Percentiles rank a stretch among this genome's conserved stretches.
These are phyloP conservation scores for Hassar affinis DNA, from an alignment of 2,113 vertebrate species.

Conservation along the genomic window DNA sequence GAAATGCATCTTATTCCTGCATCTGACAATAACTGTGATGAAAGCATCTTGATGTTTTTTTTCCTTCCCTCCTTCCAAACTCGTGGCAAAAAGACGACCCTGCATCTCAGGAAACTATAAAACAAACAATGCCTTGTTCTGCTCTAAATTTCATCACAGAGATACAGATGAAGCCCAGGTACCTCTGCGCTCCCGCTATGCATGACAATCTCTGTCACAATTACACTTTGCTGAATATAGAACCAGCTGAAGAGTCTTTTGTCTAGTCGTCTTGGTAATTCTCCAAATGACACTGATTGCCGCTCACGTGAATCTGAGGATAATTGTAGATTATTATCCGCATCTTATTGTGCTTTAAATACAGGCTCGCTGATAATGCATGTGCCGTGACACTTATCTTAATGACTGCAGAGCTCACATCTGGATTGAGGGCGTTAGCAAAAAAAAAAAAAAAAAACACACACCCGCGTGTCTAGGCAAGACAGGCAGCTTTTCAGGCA, in stretches of 20 bases:
- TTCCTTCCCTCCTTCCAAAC: slow-evolving; percentile 8
- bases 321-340: slow-evolving; percentile 52
- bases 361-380: slow-evolving; percentile 44
- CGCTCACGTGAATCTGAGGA: slow-evolving; percentile 17
- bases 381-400: slow-evolving; percentile 27
- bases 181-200: neutral
- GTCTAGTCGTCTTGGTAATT: slow-evolving; percentile 42
- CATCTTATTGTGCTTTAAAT: slow-evolving; percentile 50
- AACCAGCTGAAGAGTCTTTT: slow-evolving; percentile 34
- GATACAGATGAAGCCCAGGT: slow-evolving; percentile 12
- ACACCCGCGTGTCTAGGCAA: neutral
- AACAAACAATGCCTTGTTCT: slow-evolving; percentile 20
- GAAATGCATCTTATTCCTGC: neutral
- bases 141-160: neutral
- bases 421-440: neutral
- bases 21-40: neutral
- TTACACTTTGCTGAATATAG: slow-evolving; percentile 34
- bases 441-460: neutral
- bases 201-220: slow-evolving; percentile 36
- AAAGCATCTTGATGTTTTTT: slow-evolving; percentile 40
- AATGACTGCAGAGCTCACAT: slow-evolving; percentile 33
- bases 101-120: neutral
- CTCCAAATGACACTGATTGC: slow-evolving; percentile 35
- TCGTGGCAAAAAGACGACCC: slow-evolving; percentile 11
- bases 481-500: neutral